Evolutionary conservation across 92 coral and sea anemone species (phyloP).

Genomic region (Paragorgia papillata): DNA sequence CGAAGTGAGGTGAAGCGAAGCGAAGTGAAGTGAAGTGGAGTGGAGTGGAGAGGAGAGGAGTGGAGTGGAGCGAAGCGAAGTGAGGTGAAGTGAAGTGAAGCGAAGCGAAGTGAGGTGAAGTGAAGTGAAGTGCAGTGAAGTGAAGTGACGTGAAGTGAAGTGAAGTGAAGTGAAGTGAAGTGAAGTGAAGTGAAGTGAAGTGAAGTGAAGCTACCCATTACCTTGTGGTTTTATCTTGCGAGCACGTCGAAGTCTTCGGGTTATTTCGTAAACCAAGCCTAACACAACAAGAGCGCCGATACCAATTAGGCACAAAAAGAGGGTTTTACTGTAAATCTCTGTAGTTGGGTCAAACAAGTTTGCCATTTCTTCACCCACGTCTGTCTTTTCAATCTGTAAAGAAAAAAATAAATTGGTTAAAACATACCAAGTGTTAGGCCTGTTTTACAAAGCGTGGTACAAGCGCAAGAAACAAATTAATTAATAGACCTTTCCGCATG

Average conservation of each 20-base stretch:
- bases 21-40: not conserved
- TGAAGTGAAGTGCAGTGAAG: not conserved
- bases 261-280: slow-evolving; percentile 17
- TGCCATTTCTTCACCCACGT: slow-evolving; percentile 5
- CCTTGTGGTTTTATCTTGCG: slow-evolving; percentile 19
- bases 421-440: not conserved
- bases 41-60: not conserved
- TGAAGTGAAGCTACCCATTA: slow-evolving; percentile 5
- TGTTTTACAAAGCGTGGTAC: no score
- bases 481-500: no score
- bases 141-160: not conserved
- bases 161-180: not conserved
- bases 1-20: not conserved
- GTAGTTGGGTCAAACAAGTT: slow-evolving; percentile 27
- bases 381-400: slow-evolving; percentile 8
- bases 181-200: not conserved
- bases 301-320: not conserved
- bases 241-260: slow-evolving; percentile 1
- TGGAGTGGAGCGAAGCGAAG: not conserved
- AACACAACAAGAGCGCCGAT: not conserved
- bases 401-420: not conserved
- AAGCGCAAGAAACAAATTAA: no score
- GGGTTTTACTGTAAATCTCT: not conserved
- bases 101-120: not conserved
- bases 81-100: not conserved